Evolutionary conservation across 2,113 vertebrate genomes (phyloP), one percentile per base, ranked within the genome.

Genomic region (Hypanus sabinus): DNA sequence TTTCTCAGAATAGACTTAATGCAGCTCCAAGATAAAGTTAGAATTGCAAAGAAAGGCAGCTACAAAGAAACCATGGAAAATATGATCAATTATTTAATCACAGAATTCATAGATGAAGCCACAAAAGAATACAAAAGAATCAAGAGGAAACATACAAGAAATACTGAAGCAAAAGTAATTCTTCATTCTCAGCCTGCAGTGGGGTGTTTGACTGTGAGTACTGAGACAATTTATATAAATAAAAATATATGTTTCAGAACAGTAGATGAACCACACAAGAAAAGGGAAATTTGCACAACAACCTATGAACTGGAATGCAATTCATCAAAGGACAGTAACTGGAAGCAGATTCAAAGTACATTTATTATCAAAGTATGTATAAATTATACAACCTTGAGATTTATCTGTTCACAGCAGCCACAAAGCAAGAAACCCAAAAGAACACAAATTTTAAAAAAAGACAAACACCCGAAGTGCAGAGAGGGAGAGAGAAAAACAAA

Each of bases 121-220:
- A 85, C 95, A 93, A 95, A 95, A 94, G 95, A 96, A 95, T 95
- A 95, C 83, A 94, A 93, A 94, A 95, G 96, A 95, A 95, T 95
- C 75, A 96, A 95, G 94, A 95, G 94, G 93, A 96, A 95, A 93
- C 91, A 95, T 0, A 94, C 83, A 94, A 94, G 73, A 94, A 94
- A 95, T 94, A 87, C 75, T 94, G 94, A 94, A 70, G 73, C 88
- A 83, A 57, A 81, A 22, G 9, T 94, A 94, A 73, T 73, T 22
- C 90, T 81, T 55, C 92, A 94, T 94, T 91, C 94, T 94, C 95
- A 95, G 94, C 24, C 57, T 87, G 90, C 94, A 94, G 71, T 94
- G 94, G 70, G 11, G 20, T 5, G 80, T 77, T 91, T 79, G 27
- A 94, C 95, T 94, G 96, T 96, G 94, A 96, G 96, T 96, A 95